Conservation (phyloP, 2,888 invertebrate genomes). For the Pogonocherus hispidulus region DNA sequence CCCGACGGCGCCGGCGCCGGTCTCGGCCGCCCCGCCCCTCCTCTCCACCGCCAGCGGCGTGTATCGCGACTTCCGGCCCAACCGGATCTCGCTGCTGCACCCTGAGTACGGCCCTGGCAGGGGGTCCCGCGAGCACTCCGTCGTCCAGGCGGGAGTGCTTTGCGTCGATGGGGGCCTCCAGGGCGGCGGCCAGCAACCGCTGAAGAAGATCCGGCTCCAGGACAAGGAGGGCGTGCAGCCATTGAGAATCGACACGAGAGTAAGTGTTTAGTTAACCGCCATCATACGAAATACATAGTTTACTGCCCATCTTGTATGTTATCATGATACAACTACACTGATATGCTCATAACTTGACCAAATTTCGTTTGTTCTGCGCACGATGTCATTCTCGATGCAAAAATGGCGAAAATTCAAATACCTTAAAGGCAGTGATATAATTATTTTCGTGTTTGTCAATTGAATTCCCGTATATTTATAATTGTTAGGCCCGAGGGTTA, state of each 20-base stretch:
- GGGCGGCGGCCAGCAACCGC: conserved; percentile 74
- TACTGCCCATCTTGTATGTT: no score
- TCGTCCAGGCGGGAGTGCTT: conserved; percentile 50
- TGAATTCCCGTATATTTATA: no score
- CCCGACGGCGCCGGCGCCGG: conserved; percentile 67
- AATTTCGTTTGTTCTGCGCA: no score
- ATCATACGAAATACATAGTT: no score
- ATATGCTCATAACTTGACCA: no score
- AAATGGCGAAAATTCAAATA: no score
- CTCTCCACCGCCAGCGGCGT: conserved; percentile 68
- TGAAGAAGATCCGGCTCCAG: conserved; percentile 78
- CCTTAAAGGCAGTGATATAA: no score
- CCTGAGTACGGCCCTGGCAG: conserved; percentile 66
- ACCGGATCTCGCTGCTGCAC: conserved; percentile 79
- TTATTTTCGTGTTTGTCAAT: no score
- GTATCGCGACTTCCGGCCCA: conserved; percentile 71
- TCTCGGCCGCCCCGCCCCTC: conserved; percentile 54
- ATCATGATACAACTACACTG: no score
- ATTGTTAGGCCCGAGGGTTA: no score
- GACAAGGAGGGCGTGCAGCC: conserved; percentile 71
- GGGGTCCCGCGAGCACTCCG: conserved; percentile 40
- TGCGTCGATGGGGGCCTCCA: conserved; percentile 43
- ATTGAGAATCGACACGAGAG: conserved; percentile 78
- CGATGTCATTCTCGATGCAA: no score
- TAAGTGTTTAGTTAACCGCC: conserved; percentile 50